Evolutionary conservation across 2,113 vertebrate genomes (phyloP).

Genomic region (Protobothrops flavoviridis): DNA sequence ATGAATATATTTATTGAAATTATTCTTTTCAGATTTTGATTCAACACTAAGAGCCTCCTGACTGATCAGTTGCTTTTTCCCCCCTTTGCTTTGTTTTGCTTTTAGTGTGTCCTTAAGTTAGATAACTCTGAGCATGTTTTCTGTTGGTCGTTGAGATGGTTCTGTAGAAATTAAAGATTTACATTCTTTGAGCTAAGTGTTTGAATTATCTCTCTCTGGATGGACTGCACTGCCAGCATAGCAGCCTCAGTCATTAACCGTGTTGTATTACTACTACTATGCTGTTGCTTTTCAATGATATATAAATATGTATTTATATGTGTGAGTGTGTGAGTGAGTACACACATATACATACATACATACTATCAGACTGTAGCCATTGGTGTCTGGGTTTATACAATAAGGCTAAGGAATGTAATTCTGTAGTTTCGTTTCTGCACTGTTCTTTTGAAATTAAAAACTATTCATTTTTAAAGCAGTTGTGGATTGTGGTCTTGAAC

Average conservation of each 20-base stretch:
- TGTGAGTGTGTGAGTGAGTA: background rate
- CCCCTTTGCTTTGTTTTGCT: background rate
- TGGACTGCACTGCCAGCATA: slow-evolving; percentile 37
- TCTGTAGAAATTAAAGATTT: slow-evolving; percentile 42
- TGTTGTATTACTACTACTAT: slow-evolving; percentile 54
- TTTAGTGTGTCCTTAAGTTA: background rate
- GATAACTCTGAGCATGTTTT: slow-evolving; percentile 39
- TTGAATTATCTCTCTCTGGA: slow-evolving; percentile 32
- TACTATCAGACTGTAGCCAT: slow-evolving; percentile 11
- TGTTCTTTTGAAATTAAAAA: slow-evolving; percentile 69
- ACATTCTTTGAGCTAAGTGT: slow-evolving; percentile 19
- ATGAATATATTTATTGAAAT: slow-evolving; percentile 35
- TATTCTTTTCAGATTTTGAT: slow-evolving; percentile 30
- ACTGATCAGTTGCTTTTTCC: background rate
- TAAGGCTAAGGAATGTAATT: slow-evolving; percentile 45
- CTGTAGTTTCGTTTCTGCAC: slow-evolving; percentile 55
- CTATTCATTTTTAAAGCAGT: slow-evolving; percentile 54
- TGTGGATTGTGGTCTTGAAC: background rate
- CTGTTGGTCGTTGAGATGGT: slow-evolving; percentile 9
- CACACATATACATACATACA: background rate
- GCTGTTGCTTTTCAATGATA: slow-evolving; percentile 52
- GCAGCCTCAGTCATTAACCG: slow-evolving; percentile 33
- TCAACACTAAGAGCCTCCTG: slow-evolving; percentile 30
- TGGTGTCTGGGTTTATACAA: slow-evolving; percentile 46
- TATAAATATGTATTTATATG: background rate